Conservation (phyloP, 1,140 invertebrate genomes). For the Habropoda laboriosa region DNA sequence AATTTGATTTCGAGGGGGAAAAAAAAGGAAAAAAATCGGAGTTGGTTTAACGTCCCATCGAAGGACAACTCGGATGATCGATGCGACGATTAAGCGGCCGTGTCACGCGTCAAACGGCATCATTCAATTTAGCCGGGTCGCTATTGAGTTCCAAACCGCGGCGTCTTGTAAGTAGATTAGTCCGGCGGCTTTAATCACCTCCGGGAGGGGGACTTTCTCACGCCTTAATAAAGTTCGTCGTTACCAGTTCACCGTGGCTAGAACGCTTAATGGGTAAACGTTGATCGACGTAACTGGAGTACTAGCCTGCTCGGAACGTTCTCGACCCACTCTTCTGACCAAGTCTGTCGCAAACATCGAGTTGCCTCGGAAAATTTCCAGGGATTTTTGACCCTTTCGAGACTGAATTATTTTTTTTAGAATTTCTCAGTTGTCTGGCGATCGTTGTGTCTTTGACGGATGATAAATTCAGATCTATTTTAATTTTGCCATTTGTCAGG, state of each 20-base stretch:
- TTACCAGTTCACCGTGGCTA: background rate
- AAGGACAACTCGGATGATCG: slow-evolving; percentile 9
- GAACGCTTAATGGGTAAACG: background rate
- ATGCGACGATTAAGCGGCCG: slow-evolving; percentile 18
- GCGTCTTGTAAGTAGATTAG: slow-evolving; percentile 8
- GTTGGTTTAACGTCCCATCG: background rate
- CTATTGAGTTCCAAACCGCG: slow-evolving; percentile 10
- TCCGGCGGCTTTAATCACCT: slow-evolving; percentile 16
- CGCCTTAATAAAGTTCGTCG: slow-evolving; percentile 23
- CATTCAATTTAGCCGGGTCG: slow-evolving; percentile 17
- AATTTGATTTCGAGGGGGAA: no score
- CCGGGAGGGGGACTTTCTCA: slow-evolving; percentile 27
- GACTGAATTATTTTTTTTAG: no score
- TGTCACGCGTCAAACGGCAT: slow-evolving; percentile 24
- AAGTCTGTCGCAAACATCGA: no score
- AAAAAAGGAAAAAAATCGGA: background rate
- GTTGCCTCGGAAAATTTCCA: no score
- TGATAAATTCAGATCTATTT: no score
- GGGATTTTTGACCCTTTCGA: no score
- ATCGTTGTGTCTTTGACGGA: no score
- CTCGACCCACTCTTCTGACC: background rate
- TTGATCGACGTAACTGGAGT: slow-evolving; percentile 37
- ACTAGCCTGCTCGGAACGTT: background rate
- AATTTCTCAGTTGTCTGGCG: no score
- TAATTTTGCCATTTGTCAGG: no score